Conservation (phyloP, 2,797 vertebrate species). For the Myotis daubentonii region DNA sequence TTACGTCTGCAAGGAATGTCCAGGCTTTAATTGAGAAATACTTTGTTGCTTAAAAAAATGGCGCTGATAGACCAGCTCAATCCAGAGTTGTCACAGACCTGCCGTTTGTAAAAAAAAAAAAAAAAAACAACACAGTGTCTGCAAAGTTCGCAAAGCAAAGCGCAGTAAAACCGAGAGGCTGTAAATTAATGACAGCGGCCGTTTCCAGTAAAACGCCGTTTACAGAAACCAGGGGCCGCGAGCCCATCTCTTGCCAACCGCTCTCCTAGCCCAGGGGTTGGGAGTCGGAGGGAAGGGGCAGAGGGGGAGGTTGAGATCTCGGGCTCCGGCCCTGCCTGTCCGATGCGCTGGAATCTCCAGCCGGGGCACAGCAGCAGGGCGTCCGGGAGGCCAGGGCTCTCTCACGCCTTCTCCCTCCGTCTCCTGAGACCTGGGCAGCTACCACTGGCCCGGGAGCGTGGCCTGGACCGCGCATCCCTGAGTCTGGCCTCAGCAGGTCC, state of each 20-base stretch:
- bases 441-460: accelerated
- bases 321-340: background rate
- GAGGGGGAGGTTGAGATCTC: background rate
- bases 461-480: background rate
- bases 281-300: background rate
- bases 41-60: background rate
- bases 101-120: no score
- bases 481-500: background rate
- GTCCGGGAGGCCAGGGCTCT: background rate
- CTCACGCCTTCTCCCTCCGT: background rate
- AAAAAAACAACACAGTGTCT: no score
- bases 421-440: background rate
- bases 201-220: slow-evolving; percentile 26
- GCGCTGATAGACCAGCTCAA: background rate
- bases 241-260: background rate
- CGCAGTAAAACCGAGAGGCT: background rate
- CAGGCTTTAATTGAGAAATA: background rate
- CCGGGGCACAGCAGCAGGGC: background rate
- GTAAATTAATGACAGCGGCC: background rate
- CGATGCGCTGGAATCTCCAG: background rate
- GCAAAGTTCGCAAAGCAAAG: background rate
- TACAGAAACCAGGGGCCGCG: background rate
- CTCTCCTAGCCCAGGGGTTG: background rate
- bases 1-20: no score
- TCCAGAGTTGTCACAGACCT: no score